Base-by-base conservation (phyloP, 2,113 vertebrate species). In the Setophaga coronata region DNA sequence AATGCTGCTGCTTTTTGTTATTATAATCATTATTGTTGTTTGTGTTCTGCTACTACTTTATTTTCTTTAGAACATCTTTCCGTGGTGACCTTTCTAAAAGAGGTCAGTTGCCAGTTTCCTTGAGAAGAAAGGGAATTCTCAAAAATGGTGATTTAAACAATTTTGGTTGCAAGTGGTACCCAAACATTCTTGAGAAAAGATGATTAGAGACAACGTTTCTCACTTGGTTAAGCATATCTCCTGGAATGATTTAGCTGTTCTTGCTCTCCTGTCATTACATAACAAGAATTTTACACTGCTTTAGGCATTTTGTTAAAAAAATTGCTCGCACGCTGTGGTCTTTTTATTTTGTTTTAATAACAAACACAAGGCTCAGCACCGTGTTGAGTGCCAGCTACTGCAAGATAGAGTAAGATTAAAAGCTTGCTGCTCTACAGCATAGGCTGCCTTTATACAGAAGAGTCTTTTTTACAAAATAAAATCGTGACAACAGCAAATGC, bases 201-300 rank as follows among this genome's bases (percentile, higher is more conserved):
- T 80, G 62, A 86, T 87, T 78, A 45, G 60, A 69, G 72, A 54
- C 88, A 82, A 50, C 1, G 1, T 92, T 97, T 96, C 93, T 93
- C 89, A 95, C 89, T 97, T 89, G 94, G 91, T 88, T 97, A 82
- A 91, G 65, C 91, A 66, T 86, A 73, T 95, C 88, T 97, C 60
- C 51, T 92, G 86, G 38, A 83, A 87, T 92, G 91, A 94, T 94
- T 93, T 95, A 90, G 77, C 73, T 92, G 81, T 92, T 97, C 92
- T 79, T 93, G 80, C 69, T 95, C 84, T 94, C 94, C 90, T 82
- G 74, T 87, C 60, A 71, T 97, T 96, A 90, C 23, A 28, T 93
- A 96, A 97, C 42, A 14, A 10, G 56, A 82, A 87, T 94, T 95
- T 97, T 95, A 89, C 77, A 87, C 65, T 70, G 89, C 92, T 94